phyloP scores from a whole-genome alignment of 2,888 invertebrate species.

The Pachydiplax longipennis region DNA sequence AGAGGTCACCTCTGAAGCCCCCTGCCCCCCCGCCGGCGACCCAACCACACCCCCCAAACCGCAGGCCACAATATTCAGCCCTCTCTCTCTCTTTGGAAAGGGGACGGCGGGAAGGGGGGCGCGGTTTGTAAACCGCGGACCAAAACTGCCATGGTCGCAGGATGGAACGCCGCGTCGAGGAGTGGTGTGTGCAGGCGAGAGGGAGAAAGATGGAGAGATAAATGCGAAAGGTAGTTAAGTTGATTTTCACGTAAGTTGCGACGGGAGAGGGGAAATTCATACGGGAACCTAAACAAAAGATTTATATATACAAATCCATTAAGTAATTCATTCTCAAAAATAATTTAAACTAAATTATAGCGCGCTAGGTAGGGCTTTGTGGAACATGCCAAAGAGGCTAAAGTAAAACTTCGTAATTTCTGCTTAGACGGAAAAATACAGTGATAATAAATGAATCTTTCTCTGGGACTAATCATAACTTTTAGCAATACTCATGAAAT shows the following conservation, averaged over 20 bases:
- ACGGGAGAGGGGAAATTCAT: background rate
- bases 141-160: constrained; percentile 30
- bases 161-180: background rate
- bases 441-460: too few relatives aligned
- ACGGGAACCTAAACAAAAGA: background rate
- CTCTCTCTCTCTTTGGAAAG: background rate
- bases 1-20: background rate
- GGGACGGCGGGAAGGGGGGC: background rate
- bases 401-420: too few relatives aligned
- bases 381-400: too few relatives aligned
- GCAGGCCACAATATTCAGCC: constrained; percentile 37
- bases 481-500: too few relatives aligned
- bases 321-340: too few relatives aligned
- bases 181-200: background rate
- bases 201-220: background rate
- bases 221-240: background rate
- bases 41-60: background rate
- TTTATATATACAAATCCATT: too few relatives aligned
- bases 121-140: constrained; percentile 9
- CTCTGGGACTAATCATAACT: too few relatives aligned
- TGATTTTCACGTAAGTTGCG: background rate
- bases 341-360: too few relatives aligned
- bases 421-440: too few relatives aligned
- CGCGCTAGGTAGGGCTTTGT: too few relatives aligned
- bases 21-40: background rate